phyloP scores from a whole-genome alignment of 2,888 invertebrate species.

The Eupsilia transversa region DNA sequence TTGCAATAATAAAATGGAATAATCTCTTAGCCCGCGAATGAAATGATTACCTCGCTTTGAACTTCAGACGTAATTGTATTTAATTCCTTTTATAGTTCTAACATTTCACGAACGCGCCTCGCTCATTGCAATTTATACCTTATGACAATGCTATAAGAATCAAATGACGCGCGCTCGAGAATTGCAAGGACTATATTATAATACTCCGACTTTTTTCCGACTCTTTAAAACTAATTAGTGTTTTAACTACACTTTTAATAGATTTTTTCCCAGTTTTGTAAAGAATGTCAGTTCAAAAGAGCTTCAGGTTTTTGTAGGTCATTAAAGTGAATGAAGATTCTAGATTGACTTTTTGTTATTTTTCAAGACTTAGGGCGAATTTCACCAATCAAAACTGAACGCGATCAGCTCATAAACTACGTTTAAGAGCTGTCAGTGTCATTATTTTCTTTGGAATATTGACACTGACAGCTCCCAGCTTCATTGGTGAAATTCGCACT shows the following conservation, averaged over 20 bases:
- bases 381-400: too few species aligned
- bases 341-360: slow-evolving; percentile 44
- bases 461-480: too few species aligned
- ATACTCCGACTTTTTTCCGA: slow-evolving; percentile 55
- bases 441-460: too few species aligned
- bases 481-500: too few species aligned
- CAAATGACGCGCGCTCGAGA: not conserved
- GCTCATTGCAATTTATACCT: not conserved
- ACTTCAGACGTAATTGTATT: slow-evolving; percentile 57
- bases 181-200: not conserved
- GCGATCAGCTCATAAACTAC: too few species aligned
- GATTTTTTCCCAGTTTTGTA: slow-evolving; percentile 62
- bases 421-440: too few species aligned
- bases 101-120: not conserved
- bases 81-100: slow-evolving; percentile 53
- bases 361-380: slow-evolving; percentile 14
- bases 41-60: slow-evolving; percentile 63
- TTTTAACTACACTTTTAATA: slow-evolving; percentile 68
- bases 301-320: slow-evolving; percentile 46
- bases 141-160: not conserved
- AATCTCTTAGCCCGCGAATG: slow-evolving; percentile 53
- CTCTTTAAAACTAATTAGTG: slow-evolving; percentile 69
- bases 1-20: slow-evolving; percentile 62
- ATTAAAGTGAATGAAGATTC: slow-evolving; percentile 48
- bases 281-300: slow-evolving; percentile 54